Evolutionary conservation across 2,113 vertebrate species (phyloP).

Genomic region (Corythoichthys haematopterus): DNA sequence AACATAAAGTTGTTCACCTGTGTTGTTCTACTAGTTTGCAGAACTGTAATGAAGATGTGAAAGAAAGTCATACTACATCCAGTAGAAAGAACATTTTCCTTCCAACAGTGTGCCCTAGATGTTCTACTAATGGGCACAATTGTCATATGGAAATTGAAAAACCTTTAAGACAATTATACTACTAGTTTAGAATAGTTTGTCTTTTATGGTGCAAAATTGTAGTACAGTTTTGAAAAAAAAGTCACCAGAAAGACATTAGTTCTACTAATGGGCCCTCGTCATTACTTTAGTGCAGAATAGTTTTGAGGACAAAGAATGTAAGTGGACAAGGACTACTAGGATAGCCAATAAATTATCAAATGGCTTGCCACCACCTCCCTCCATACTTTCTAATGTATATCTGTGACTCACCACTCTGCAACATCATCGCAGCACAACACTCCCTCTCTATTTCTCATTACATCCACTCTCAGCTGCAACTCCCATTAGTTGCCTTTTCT

Average conservation of each 20-base stretch:
- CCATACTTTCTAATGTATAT: conserved; percentile 1
- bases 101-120: neutral
- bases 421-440: neutral
- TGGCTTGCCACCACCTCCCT: neutral
- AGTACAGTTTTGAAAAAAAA: neutral
- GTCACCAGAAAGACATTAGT: neutral
- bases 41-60: neutral
- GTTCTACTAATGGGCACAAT: neutral
- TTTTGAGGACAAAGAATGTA: neutral
- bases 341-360: neutral
- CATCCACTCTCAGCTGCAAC: conserved; percentile 21
- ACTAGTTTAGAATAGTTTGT: too few species aligned
- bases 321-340: neutral
- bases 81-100: neutral
- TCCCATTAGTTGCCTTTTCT: conserved; percentile 15
- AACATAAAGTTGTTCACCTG: too few species aligned
- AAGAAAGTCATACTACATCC: neutral
- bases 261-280: too few species aligned
- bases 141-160: too few species aligned
- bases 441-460: conserved; percentile 45
- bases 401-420: neutral
- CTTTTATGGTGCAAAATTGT: neutral
- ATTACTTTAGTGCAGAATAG: neutral
- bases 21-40: neutral
- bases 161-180: too few species aligned